Base-by-base conservation (phyloP, 2,888 invertebrate species). In the Rhaphigaster nebulosa region DNA sequence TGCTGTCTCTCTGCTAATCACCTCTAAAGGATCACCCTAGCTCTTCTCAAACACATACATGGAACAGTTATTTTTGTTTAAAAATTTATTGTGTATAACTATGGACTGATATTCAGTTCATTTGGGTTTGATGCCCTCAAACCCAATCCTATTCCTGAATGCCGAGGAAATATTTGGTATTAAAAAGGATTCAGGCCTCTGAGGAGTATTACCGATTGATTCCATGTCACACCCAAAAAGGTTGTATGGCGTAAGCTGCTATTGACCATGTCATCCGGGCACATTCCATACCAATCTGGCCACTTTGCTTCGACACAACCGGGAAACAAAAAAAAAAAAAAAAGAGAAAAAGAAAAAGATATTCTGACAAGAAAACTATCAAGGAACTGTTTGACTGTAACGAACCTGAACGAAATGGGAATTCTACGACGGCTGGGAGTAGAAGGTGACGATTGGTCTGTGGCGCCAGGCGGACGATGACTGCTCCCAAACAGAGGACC, bases 401-500 rank as follows among this genome's bases (percentile, higher is more conserved):
- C 84, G 41, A 84, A 84, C 84, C 45, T 26, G 29, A 84, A 84
- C 84, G 84, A 84, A 84, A 84, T 84, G 84, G 84, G 84, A 84
- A 84, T 84, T 45, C 84, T 45, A n/a, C 84, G 45, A 45, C 84
- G 41, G 84, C 41, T 84, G 84, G 84, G 84, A 84, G 34, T 20
- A 70, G 34, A 34, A 70, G 70, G 70, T 70, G 70, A 34, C 70
- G 70, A 70, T 70, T 70, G 70, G 70, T 70, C 70, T 20, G 34
- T 70, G 70, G 70, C 70, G 70, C 70, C 70, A 70, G 20, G 23
- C 70, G 70, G 70, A 6, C 70, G 70, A 70, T 50, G 87, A 87
- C 87, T 29, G 45, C 23, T 38, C 41, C 8, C 15, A 1, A 26
- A 0, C 13, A 5, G 12, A 23, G 10, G 41, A 23, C 20, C 23